phyloP scores from a whole-genome alignment of 2,113 vertebrate species.

The Puntigrus tetrazona region DNA sequence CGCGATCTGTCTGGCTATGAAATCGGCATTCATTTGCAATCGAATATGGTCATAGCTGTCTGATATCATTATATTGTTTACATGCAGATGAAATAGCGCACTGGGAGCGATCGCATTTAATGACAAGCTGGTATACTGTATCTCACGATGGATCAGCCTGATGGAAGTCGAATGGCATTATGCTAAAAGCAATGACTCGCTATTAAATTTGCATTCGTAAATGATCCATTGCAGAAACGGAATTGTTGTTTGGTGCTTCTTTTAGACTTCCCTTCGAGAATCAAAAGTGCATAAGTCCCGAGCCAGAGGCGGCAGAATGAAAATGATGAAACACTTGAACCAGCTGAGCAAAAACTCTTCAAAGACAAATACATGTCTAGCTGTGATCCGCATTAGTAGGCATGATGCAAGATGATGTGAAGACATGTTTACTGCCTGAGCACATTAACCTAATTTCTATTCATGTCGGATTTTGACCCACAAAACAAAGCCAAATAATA shows the following conservation, averaged over 20 bases:
- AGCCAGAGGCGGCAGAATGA: background rate
- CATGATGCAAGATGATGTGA: constrained; percentile 41
- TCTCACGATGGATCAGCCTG: background rate
- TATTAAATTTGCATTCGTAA: constrained; percentile 12
- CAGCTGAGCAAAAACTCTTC: constrained; percentile 10
- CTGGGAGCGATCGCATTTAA: constrained; percentile 8
- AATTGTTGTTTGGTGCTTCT: constrained; percentile 27
- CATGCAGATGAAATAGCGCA: constrained; percentile 24
- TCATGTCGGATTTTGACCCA: constrained; percentile 34
- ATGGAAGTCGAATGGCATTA: constrained; percentile 26
- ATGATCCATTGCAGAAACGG: constrained; percentile 17
- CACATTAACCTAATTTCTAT: constrained; percentile 33
- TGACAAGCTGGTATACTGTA: constrained; percentile 24
- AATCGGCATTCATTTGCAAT: constrained; percentile 3
- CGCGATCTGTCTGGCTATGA: background rate
- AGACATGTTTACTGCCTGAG: constrained; percentile 22
- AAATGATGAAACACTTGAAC: constrained; percentile 41
- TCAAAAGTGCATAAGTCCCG: background rate
- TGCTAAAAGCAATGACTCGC: constrained; percentile 16
- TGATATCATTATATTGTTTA: constrained; percentile 32
- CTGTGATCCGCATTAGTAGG: background rate
- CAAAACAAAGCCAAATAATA: constrained; percentile 9
- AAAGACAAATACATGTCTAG: constrained; percentile 29
- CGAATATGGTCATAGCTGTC: constrained; percentile 28
- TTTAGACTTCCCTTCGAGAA: constrained; percentile 16